phyloP scores from a whole-genome alignment of 2,888 invertebrate genomes.

The Crioceris asparagi region DNA sequence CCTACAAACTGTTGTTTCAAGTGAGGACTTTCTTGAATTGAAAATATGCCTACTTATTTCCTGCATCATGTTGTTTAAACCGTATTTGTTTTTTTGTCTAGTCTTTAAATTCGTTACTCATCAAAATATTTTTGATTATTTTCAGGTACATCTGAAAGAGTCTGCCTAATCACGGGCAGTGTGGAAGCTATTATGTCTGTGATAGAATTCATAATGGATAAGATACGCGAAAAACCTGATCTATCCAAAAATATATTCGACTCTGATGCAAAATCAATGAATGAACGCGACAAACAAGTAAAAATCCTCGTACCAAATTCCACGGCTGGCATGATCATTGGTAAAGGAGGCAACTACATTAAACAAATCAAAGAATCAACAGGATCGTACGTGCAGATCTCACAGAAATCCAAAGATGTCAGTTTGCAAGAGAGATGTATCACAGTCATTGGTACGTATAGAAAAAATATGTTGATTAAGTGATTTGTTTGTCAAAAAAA shows the following conservation, averaged over 20 bases:
- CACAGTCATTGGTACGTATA: conserved; percentile 71
- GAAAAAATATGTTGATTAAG: no score
- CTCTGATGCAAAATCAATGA: conserved; percentile 67
- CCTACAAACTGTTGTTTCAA: no score
- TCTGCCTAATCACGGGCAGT: conserved; percentile 86
- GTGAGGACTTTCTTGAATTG: no score
- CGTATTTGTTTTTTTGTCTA: no score
- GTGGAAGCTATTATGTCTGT: conserved; percentile 86
- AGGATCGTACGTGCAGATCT: conserved; percentile 92
- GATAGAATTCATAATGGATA: conserved; percentile 89
- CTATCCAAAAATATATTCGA: conserved; percentile 72
- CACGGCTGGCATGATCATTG: conserved; percentile 96
- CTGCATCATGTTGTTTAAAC: no score
- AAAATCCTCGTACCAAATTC: conserved; percentile 95
- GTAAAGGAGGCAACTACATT: conserved; percentile 91
- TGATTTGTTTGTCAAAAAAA: no score
- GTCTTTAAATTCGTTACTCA: no score
- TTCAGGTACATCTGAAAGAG: conserved; percentile 84
- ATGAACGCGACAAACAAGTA: conserved; percentile 87
- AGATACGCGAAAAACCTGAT: conserved; percentile 91
- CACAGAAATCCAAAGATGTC: conserved; percentile 91
- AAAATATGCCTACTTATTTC: no score
- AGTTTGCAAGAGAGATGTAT: conserved; percentile 89
- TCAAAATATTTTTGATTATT: no score
- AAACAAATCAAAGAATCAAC: conserved; percentile 92